Conservation (phyloP, 2,888 invertebrate species). For the Drosophila setosimentum region DNA sequence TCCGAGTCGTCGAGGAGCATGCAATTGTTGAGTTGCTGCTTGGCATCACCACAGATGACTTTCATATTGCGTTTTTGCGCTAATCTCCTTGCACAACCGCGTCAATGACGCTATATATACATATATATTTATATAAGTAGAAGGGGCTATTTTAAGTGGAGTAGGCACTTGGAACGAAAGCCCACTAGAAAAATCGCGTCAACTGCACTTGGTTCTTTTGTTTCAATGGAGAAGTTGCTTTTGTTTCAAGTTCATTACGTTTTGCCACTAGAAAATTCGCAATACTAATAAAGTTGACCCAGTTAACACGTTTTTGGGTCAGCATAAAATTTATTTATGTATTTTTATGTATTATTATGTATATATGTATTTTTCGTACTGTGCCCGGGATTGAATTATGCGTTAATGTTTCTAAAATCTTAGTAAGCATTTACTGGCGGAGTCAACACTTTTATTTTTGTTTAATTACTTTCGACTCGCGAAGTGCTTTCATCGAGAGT, state of each 20-base stretch:
- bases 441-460: conserved; percentile 46
- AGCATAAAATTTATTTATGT: conserved; percentile 12
- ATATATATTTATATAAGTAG: conserved; percentile 1
- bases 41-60: conserved; percentile 78
- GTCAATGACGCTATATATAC: conserved; percentile 32
- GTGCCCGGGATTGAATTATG: not conserved
- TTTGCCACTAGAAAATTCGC: conserved; percentile 28
- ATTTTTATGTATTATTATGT: too few relatives aligned
- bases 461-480: conserved; percentile 41
- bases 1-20: conserved; percentile 64
- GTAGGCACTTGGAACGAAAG: conserved; percentile 25
- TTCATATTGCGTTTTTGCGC: conserved; percentile 65
- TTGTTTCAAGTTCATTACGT: conserved; percentile 56
- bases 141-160: conserved; percentile 18
- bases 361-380: not conserved
- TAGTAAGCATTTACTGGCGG: conserved; percentile 37
- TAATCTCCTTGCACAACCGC: conserved; percentile 25
- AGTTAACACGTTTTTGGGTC: conserved; percentile 62
- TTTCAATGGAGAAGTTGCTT: conserved; percentile 35
- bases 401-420: conserved; percentile 14
- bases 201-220: conserved; percentile 44
- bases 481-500: not conserved
- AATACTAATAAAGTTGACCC: conserved; percentile 40
- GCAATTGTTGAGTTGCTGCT: conserved; percentile 78
- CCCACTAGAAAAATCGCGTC: conserved; percentile 23